Evolutionary conservation across 1,140 invertebrate genomes (phyloP).

Genomic region (Stegodyphus dumicola): DNA sequence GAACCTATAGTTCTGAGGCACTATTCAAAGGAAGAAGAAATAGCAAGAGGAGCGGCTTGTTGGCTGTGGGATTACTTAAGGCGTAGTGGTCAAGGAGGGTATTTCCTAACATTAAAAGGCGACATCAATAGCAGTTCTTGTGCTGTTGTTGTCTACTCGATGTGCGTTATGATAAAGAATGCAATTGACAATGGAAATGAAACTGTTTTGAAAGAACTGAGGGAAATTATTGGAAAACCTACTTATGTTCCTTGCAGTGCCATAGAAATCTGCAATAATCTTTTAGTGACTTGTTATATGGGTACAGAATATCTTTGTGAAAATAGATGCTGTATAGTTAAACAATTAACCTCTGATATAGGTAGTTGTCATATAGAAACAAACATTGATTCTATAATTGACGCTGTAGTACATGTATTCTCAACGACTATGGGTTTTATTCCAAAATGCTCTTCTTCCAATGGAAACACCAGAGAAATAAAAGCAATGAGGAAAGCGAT

Average conservation of each 20-base stretch:
- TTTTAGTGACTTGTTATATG: conserved; percentile 98
- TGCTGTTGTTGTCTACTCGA: conserved; percentile 94
- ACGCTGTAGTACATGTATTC: conserved; percentile 86
- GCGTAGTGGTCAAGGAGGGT: conserved; percentile 91
- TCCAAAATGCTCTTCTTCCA: conserved; percentile 80
- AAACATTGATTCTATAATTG: conserved; percentile 85
- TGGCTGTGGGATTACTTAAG: conserved; percentile 99
- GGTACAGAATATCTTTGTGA: conserved; percentile 92
- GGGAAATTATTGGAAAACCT: conserved; percentile 85
- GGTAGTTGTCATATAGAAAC: conserved; percentile 92
- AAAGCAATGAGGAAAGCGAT: conserved; percentile 73
- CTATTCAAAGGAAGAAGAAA: conserved; percentile 80
- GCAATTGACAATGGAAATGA: conserved; percentile 81
- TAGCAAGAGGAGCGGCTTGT: conserved; percentile 86
- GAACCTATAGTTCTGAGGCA: neutral
- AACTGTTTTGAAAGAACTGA: conserved; percentile 80
- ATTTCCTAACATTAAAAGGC: conserved; percentile 95
- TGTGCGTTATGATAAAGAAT: conserved; percentile 90
- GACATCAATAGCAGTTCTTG: conserved; percentile 97
- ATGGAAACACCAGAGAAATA: conserved; percentile 90
- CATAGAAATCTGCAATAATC: conserved; percentile 85
- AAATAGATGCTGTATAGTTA: conserved; percentile 87
- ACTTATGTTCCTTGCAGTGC: conserved; percentile 86
- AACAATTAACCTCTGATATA: conserved; percentile 79
- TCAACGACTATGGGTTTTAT: conserved; percentile 80